These are phyloP conservation scores for Anticlea derivata DNA, from an alignment of 2,888 invertebrate species.

Conservation along the genomic window DNA sequence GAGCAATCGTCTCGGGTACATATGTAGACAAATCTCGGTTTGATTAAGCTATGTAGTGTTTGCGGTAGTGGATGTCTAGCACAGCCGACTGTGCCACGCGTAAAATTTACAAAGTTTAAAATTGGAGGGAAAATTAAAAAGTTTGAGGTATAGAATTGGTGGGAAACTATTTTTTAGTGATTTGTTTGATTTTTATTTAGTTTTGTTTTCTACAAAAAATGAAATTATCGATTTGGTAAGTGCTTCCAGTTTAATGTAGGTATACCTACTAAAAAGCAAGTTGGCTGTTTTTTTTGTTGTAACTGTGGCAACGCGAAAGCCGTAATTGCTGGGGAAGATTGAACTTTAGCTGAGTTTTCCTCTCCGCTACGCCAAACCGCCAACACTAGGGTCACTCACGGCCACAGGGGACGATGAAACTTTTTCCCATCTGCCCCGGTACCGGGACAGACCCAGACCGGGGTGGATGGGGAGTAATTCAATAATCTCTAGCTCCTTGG, in stretches of 20 bases:
- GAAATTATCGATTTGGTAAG: conserved; percentile 30
- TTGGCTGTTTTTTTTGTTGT: too few relatives aligned
- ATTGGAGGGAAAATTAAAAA: conserved; percentile 17
- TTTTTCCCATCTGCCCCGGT: too few relatives aligned
- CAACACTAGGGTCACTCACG: too few relatives aligned
- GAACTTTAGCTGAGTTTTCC: too few relatives aligned
- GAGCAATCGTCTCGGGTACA: conserved; percentile 41
- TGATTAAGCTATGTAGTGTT: conserved; percentile 42
- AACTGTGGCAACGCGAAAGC: too few relatives aligned
- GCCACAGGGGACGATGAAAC: too few relatives aligned
- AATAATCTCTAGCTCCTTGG: too few relatives aligned
- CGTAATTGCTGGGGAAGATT: too few relatives aligned
- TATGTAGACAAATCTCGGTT: conserved; percentile 55
- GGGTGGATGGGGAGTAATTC: too few relatives aligned
- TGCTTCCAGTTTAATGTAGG: conserved; percentile 8
- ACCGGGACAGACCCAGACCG: too few relatives aligned
- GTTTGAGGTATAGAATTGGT: too few relatives aligned
- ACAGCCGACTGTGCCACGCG: conserved; percentile 8
- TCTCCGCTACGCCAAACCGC: too few relatives aligned
- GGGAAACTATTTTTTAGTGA: conserved; percentile 13
- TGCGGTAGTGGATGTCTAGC: conserved; percentile 16
- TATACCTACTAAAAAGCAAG: background rate
- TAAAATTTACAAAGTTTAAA: conserved; percentile 21
- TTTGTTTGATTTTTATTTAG: conserved; percentile 5
- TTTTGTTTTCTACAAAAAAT: conserved; percentile 18